Evolutionary conservation across 2,888 invertebrate species (phyloP).

Genomic region (Oxyscelio sp.): DNA sequence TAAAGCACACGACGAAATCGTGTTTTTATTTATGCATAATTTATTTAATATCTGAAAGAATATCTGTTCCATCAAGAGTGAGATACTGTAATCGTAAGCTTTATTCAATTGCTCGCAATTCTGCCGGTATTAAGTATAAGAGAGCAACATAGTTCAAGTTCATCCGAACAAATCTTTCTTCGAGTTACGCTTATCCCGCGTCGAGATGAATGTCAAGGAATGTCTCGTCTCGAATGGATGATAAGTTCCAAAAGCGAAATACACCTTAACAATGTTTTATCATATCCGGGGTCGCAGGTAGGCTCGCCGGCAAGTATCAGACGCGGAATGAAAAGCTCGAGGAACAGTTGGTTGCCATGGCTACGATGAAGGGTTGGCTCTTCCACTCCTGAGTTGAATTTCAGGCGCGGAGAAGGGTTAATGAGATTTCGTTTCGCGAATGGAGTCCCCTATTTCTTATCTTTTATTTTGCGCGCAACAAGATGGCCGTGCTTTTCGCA

Average conservation of each 20-base stretch:
- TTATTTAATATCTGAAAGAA: too few relatives aligned
- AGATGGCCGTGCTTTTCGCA: conserved; percentile 72
- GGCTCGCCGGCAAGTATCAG: conserved; percentile 59
- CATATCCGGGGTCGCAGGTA: conserved; percentile 52
- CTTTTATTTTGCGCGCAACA: conserved; percentile 70
- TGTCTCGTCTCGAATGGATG: conserved; percentile 30
- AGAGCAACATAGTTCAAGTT: conserved; percentile 23
- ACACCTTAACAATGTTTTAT: conserved; percentile 48
- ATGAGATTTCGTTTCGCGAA: conserved; percentile 77
- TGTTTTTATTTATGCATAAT: too few relatives aligned
- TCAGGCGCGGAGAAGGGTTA: conserved; percentile 72
- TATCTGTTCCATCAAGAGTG: background rate
- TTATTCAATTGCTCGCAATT: background rate
- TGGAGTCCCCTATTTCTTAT: conserved; percentile 73
- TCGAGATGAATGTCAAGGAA: conserved; percentile 35
- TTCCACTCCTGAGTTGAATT: conserved; percentile 72
- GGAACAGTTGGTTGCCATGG: conserved; percentile 76
- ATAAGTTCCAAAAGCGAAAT: conserved; percentile 37
- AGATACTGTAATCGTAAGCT: background rate
- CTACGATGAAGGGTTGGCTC: conserved; percentile 75
- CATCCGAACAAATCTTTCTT: conserved; percentile 26
- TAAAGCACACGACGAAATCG: too few relatives aligned
- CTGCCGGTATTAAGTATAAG: background rate
- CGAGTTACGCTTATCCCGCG: conserved; percentile 13
- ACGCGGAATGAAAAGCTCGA: conserved; percentile 65